Percentiles rank a stretch among this genome's conserved stretches.
These are phyloP conservation scores for Cryptomyrus ogoouensis DNA, from an alignment of 2,113 vertebrate species.

Conservation along the genomic window DNA sequence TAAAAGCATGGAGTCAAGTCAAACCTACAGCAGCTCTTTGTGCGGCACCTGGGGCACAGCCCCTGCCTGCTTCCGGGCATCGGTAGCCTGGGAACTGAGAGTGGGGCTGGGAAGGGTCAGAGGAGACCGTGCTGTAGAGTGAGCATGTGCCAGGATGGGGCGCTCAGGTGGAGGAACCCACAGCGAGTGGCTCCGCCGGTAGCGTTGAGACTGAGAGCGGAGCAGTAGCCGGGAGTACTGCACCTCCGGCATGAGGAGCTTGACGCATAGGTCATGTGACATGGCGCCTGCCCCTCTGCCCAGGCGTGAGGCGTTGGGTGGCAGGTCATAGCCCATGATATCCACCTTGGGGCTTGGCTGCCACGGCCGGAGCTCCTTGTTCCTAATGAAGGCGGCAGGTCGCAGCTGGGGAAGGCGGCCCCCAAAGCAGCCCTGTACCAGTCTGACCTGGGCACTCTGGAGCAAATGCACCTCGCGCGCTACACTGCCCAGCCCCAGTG, in stretches of 20 bases:
- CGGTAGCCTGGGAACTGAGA: neutral
- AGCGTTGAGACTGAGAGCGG: conserved; percentile 59
- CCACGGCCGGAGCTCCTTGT: conserved; percentile 78
- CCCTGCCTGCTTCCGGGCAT: neutral
- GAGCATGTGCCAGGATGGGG: neutral
- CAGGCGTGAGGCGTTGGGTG: conserved; percentile 44
- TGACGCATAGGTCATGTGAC: conserved; percentile 66
- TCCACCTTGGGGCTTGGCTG: conserved; percentile 72
- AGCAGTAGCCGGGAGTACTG: conserved; percentile 68
- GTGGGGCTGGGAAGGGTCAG: neutral
- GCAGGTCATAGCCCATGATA: conserved; percentile 80
- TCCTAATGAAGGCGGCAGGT: conserved; percentile 64
- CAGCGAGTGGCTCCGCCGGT: conserved; percentile 36
- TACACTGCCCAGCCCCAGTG: conserved; percentile 61
- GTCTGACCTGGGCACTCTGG: conserved; percentile 56
- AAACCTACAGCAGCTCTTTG: neutral
- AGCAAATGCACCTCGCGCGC: conserved; percentile 65
- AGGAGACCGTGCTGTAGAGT: neutral
- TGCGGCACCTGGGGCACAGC: neutral
- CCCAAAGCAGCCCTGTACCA: conserved; percentile 67
- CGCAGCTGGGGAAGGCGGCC: conserved; percentile 53
- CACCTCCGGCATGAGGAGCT: conserved; percentile 73
- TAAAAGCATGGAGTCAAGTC: neutral
- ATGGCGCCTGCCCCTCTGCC: conserved; percentile 26
- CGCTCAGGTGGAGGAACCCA: neutral